phyloP scores from a whole-genome alignment of 2,113 vertebrate species.

The Gopherus evgoodei region DNA sequence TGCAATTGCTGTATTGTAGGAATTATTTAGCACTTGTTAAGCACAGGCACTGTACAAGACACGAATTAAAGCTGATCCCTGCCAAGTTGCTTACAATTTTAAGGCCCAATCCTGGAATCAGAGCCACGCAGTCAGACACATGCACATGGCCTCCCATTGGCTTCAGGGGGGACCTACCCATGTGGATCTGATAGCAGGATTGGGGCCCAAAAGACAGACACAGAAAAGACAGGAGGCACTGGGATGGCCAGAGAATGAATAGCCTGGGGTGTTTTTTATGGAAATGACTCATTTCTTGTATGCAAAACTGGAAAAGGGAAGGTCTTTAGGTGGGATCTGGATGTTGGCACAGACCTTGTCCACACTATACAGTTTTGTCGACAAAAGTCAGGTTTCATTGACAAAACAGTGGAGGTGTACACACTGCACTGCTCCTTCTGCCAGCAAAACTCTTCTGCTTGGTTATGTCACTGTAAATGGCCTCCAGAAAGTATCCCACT shows the following conservation, averaged over 20 bases:
- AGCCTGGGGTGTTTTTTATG: background rate
- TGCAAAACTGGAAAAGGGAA: background rate
- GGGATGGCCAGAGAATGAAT: background rate
- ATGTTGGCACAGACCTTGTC: too few relatives aligned
- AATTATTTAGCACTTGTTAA: background rate
- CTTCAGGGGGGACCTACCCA: conserved; percentile 11
- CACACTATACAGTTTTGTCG: too few relatives aligned
- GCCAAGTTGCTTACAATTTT: background rate
- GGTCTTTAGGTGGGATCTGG: too few relatives aligned
- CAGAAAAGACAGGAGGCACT: conserved; percentile 8
- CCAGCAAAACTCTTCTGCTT: too few relatives aligned
- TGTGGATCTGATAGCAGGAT: conserved; percentile 29
- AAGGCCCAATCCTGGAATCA: conserved; percentile 30
- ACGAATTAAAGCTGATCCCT: background rate
- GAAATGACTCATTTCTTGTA: background rate
- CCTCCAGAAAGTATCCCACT: too few relatives aligned
- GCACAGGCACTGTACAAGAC: background rate
- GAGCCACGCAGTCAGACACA: conserved; percentile 15
- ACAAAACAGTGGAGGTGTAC: too few relatives aligned
- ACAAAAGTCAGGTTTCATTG: too few relatives aligned
- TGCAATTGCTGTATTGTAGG: background rate
- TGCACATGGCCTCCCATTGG: conserved; percentile 13
- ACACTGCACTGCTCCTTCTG: too few relatives aligned
- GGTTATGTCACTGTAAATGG: too few relatives aligned
- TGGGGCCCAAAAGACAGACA: conserved; percentile 64